Evolutionary conservation across 2,797 vertebrate species (phyloP), one percentile per base, ranked within the genome.

Genomic region (Lophius americanus): DNA sequence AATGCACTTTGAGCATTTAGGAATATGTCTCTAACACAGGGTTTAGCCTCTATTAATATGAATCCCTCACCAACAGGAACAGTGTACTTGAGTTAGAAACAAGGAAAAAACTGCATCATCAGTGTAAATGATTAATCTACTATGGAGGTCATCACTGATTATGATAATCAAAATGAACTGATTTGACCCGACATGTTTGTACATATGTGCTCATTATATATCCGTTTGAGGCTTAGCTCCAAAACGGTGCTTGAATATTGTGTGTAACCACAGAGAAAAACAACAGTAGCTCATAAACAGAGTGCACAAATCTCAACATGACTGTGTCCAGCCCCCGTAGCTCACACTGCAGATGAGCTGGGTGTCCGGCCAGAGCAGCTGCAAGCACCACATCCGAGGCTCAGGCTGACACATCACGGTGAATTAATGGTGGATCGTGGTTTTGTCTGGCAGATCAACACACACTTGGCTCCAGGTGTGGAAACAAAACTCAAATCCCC

Each of bases 401-500:
- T 70, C 39, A 33, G 71, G 67, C 78, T 87, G 83, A 90, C 83
- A 88, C 88, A 88, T 88, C 71, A 33, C 68, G 46, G 47, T 73
- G 68, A 71, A 68, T 74, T 76, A 60, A 65, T 68, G 51, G 82
- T 78, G 83, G 75, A 83, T 79, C 36, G 75, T 62, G 72, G 82
- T 78, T 84, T 68, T 7, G 73, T 90, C 86, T 88, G 82, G 76
- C 75, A 84, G 70, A 85, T 83, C 71, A 78, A 78, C 81, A 83
- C 77, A 73, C 78, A 73, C 68, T 89, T 87, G 84, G 86, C 88
- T 80, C 66, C 60, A 35, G 77, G 57, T 49, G 69, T 80, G 84
- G 84, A 90, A 91, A 88, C 80, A 79, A 83, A 89, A 88, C 85
- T 87, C 83, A 84, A 86, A 84, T 89, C 75, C 84, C 85, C 81